phyloP scores from a whole-genome alignment of 2,113 vertebrate genomes.

The Neodon shergylaensis region DNA sequence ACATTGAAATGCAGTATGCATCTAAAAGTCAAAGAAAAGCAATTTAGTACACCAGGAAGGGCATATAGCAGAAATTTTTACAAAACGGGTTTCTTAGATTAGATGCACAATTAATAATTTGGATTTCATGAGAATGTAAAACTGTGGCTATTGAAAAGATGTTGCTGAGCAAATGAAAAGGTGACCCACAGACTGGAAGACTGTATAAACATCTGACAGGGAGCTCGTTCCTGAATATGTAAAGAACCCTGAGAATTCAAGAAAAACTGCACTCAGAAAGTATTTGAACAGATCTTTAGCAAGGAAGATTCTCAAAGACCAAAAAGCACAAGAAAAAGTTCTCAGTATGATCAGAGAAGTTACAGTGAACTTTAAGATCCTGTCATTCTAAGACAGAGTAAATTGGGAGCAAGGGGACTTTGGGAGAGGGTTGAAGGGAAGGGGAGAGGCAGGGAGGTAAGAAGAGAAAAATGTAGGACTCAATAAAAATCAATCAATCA shows the following conservation, averaged over 20 bases:
- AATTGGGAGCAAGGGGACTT: no score
- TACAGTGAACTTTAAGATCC: background rate
- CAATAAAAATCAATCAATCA: no score
- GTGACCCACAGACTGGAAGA: background rate
- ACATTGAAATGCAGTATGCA: background rate
- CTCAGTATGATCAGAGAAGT: background rate
- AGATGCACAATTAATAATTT: background rate
- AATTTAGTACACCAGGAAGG: background rate
- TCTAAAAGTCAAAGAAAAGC: background rate
- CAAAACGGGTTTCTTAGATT: background rate
- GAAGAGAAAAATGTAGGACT: no score
- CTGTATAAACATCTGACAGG: background rate
- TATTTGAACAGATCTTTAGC: background rate
- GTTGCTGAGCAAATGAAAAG: background rate
- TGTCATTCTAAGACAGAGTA: background rate
- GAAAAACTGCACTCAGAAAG: background rate
- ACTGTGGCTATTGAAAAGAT: background rate
- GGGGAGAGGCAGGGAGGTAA: no score
- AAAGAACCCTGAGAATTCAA: background rate
- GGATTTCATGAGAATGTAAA: background rate
- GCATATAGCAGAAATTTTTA: background rate
- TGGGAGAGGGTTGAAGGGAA: no score
- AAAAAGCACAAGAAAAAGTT: background rate
- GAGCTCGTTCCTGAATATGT: background rate
- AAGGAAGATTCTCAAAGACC: background rate